Percentiles rank a stretch among this genome's conserved stretches.
These are phyloP conservation scores for Enteromius treurensis DNA, from an alignment of 2,797 vertebrate genomes.

Conservation along the genomic window DNA sequence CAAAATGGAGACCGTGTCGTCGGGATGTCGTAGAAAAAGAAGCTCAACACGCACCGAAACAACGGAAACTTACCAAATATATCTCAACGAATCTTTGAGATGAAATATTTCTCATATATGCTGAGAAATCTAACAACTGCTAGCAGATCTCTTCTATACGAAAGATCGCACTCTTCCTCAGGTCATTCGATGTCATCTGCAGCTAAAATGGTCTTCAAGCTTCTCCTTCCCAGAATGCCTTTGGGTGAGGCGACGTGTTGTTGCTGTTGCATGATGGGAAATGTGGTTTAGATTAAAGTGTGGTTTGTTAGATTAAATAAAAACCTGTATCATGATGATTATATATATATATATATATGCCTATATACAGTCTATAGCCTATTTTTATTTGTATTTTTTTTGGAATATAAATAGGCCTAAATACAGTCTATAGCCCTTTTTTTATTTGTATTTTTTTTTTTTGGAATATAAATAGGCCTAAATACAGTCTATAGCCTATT, in stretches of 20 bases:
- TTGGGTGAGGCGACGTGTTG: neutral
- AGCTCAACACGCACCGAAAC: neutral
- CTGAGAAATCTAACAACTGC: neutral
- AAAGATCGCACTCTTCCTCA: neutral
- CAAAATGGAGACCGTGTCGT: slow-evolving; percentile 54
- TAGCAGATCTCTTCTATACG: neutral
- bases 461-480: too few relatives aligned
- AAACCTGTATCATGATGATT: neutral
- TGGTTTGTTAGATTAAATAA: neutral
- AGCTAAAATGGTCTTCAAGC: slow-evolving; percentile 60
- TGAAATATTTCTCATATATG: neutral
- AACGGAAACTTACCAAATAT: slow-evolving; percentile 43
- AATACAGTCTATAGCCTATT: too few relatives aligned
- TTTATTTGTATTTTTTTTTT: too few relatives aligned
- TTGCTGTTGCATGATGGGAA: slow-evolving; percentile 41
- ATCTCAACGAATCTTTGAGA: neutral
- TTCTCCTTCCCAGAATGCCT: slow-evolving; percentile 82
- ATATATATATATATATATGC: too few relatives aligned
- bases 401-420: too few relatives aligned
- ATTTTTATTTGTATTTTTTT: too few relatives aligned
- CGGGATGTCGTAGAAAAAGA: neutral
- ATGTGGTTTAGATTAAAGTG: neutral
- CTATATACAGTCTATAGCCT: too few relatives aligned
- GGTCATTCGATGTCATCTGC: slow-evolving; percentile 9
- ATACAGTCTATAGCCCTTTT: too few relatives aligned